phyloP scores from a whole-genome alignment of 92 coral and sea anemone species.

The Micromussa lordhowensis region DNA sequence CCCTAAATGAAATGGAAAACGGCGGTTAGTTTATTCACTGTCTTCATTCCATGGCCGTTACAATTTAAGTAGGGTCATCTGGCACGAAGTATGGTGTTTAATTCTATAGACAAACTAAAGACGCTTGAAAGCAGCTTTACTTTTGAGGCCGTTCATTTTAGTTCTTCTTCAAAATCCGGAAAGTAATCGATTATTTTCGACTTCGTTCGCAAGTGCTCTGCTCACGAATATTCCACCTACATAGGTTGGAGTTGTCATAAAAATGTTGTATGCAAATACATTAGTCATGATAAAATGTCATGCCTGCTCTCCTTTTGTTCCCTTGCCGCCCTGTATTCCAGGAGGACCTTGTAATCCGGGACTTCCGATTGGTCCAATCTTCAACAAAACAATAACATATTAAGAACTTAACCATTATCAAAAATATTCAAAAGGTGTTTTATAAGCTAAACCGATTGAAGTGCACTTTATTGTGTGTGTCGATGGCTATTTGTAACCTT shows the following conservation, averaged over 20 bases:
- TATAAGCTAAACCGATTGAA: not conserved
- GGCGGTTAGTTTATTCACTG: not conserved
- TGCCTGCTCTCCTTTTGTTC: conserved; percentile 47
- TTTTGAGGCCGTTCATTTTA: not conserved
- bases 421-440: not conserved
- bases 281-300: not conserved
- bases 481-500: too few relatives aligned
- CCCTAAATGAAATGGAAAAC: conserved; percentile 64
- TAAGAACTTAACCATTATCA: not conserved
- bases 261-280: not conserved
- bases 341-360: conserved; percentile 56
- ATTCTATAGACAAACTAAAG: too few relatives aligned
- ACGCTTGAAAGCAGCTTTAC: not conserved
- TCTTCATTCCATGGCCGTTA: not conserved
- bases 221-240: not conserved
- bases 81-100: too few relatives aligned
- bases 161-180: not conserved
- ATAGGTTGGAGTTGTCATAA: not conserved
- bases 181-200: not conserved
- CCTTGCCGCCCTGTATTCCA: conserved; percentile 51
- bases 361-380: conserved; percentile 64
- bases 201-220: not conserved
- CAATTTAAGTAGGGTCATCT: not conserved
- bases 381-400: not conserved
- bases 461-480: not conserved